Evolutionary conservation across 2,113 vertebrate species (phyloP).

Genomic region (Halichoeres trimaculatus): DNA sequence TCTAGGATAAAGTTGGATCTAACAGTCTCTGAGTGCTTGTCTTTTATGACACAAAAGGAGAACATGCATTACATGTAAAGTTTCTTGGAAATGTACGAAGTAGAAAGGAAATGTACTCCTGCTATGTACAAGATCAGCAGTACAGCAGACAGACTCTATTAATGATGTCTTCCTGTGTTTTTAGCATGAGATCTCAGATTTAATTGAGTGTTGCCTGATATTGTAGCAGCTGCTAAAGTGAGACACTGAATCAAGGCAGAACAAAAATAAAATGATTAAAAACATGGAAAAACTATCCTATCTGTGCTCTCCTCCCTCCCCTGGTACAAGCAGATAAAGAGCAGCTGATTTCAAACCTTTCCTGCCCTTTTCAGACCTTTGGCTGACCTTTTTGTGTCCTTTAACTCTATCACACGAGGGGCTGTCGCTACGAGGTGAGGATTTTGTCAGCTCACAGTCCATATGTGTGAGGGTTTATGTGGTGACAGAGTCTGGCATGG

Average conservation of each 20-base stretch:
- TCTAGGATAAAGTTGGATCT: no score
- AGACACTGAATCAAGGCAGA: slow-evolving; percentile 18
- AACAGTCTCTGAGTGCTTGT: background rate
- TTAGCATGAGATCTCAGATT: slow-evolving; percentile 49
- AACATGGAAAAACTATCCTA: slow-evolving; percentile 25
- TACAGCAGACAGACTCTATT: slow-evolving; percentile 16
- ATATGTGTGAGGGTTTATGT: slow-evolving; percentile 6
- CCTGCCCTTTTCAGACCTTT: slow-evolving; percentile 78
- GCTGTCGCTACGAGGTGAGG: slow-evolving; percentile 47
- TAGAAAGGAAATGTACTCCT: background rate
- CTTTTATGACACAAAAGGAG: background rate
- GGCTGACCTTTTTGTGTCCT: slow-evolving; percentile 77
- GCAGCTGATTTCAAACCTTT: slow-evolving; percentile 48
- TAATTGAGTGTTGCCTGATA: slow-evolving; percentile 17
- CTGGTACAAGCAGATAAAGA: slow-evolving; percentile 49
- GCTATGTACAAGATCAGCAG: background rate
- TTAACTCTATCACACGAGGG: slow-evolving; percentile 60
- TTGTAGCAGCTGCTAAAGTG: slow-evolving; percentile 50
- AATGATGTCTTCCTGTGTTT: slow-evolving; percentile 25
- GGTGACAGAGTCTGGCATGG: slow-evolving; percentile 3
- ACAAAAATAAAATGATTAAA: background rate
- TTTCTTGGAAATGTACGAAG: background rate
- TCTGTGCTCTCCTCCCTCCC: slow-evolving; percentile 42
- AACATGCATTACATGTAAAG: background rate
- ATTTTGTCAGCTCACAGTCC: slow-evolving; percentile 38